phyloP scores from a whole-genome alignment of 2,888 invertebrate genomes.

The Beris chalybata region DNA sequence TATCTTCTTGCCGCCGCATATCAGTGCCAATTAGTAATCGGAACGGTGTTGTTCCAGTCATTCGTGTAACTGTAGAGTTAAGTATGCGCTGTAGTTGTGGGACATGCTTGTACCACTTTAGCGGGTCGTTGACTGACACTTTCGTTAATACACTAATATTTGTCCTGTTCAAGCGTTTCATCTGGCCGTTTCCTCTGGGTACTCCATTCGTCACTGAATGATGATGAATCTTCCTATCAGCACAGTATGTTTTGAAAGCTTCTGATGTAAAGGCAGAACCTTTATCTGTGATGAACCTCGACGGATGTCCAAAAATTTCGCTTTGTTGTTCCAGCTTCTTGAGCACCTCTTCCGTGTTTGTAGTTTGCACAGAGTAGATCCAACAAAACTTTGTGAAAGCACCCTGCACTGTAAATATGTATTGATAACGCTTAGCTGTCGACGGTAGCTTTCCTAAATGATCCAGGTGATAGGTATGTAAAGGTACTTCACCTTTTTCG shows the following conservation, averaged over 20 bases:
- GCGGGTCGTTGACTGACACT: no score
- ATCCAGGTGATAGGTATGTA: constrained; percentile 17
- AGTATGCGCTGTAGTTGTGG: no score
- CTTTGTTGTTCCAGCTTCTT: background rate
- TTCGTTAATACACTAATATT: no score
- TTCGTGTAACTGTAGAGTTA: no score
- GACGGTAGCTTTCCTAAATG: no score
- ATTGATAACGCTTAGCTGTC: constrained; percentile 40
- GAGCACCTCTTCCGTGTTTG: background rate
- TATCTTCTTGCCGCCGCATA: no score
- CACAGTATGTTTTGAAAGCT: background rate
- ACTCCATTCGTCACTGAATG: constrained; percentile 1
- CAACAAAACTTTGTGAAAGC: background rate
- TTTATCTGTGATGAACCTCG: background rate
- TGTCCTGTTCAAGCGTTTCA: no score
- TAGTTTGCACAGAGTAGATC: background rate
- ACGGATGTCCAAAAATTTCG: background rate
- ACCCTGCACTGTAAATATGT: background rate
- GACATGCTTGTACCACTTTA: no score
- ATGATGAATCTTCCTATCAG: background rate
- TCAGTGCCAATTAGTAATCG: no score
- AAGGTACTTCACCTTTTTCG: background rate
- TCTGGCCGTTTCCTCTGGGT: background rate
- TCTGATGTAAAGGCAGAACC: background rate
- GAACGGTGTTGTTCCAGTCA: no score